phyloP scores from a whole-genome alignment of 2,797 vertebrate genomes.

The Caiman crocodilus region DNA sequence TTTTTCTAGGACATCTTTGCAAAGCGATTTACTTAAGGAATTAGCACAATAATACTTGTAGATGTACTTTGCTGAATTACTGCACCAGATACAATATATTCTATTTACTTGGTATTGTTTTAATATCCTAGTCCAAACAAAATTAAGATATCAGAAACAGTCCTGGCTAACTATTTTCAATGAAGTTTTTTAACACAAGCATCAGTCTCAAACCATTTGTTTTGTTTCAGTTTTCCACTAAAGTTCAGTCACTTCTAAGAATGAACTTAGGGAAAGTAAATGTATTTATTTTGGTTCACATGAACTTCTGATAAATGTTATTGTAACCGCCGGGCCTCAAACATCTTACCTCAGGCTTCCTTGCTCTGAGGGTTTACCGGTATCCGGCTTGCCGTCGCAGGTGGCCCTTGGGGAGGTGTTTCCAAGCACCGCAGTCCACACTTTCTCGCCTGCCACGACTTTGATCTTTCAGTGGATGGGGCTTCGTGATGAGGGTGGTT shows the following conservation, averaged over 20 bases:
- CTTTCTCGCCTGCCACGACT: too few species aligned
- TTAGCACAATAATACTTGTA: neutral
- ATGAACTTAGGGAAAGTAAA: neutral
- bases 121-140: neutral
- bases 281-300: neutral
- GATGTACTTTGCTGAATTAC: neutral
- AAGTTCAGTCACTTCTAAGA: neutral
- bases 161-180: neutral
- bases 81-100: rapidly evolving
- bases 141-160: neutral
- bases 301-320: too few species aligned
- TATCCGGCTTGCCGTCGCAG: too few species aligned
- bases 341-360: too few species aligned
- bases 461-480: too few species aligned
- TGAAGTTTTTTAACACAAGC: neutral
- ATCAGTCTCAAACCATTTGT: neutral
- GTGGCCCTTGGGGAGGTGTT: too few species aligned
- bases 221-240: neutral
- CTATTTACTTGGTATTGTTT: neutral
- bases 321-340: too few species aligned
- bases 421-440: too few species aligned
- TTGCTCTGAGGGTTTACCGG: too few species aligned
- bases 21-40: neutral
- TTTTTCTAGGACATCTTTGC: neutral
- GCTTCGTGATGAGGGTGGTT: too few species aligned